phyloP scores from a whole-genome alignment of 2,888 invertebrate genomes.

The Cremastobaeus sp. region DNA sequence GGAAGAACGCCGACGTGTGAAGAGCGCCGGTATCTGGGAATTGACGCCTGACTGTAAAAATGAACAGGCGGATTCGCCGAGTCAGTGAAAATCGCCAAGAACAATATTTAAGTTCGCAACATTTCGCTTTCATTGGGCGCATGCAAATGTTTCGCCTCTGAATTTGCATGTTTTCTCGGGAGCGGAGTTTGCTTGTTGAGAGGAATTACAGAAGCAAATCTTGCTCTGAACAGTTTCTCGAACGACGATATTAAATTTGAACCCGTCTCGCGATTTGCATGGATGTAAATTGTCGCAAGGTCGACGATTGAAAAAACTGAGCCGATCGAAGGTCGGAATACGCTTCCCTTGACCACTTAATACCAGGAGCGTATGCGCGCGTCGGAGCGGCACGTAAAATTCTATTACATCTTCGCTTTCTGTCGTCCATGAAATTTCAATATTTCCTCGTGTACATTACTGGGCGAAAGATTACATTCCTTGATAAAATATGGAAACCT shows the following conservation, averaged over 20 bases:
- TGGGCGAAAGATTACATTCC: too few species aligned
- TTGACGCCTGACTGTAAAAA: conserved; percentile 27
- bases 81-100: background rate
- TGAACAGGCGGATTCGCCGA: background rate
- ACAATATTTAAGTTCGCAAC: conserved; percentile 10
- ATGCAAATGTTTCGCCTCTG: conserved; percentile 3
- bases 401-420: too few species aligned
- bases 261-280: conserved; percentile 36
- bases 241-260: conserved; percentile 33
- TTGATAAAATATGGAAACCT: too few species aligned
- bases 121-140: background rate
- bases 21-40: conserved; percentile 29
- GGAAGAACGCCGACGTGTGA: too few species aligned
- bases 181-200: conserved; percentile 27
- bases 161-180: conserved; percentile 29
- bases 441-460: too few species aligned
- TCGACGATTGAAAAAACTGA: conserved; percentile 20
- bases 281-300: conserved; percentile 24
- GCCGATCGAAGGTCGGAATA: conserved; percentile 9
- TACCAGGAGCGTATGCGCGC: too few species aligned
- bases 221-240: conserved; percentile 32
- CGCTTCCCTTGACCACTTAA: conserved; percentile 13
- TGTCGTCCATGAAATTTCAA: too few species aligned
- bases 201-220: conserved; percentile 42
- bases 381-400: background rate